Conservation (phyloP, 2,797 vertebrate species). For the Cirrhinus mrigala region DNA sequence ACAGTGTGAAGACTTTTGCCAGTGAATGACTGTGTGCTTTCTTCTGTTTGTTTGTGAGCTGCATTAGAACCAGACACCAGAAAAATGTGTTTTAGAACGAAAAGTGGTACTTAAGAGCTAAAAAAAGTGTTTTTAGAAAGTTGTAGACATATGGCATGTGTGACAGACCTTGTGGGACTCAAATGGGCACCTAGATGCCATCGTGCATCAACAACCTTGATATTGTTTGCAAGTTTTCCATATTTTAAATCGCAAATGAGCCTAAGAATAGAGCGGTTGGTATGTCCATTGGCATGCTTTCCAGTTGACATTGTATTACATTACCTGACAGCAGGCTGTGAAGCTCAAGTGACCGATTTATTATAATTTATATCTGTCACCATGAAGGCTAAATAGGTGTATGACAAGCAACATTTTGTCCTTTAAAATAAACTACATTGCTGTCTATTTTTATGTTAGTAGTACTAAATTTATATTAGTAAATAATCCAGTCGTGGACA, state of each 20-base stretch:
- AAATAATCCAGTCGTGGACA: not conserved
- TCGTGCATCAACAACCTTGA: constrained; percentile 32
- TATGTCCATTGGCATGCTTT: constrained; percentile 39
- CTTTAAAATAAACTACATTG: not conserved
- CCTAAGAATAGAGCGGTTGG: constrained; percentile 57
- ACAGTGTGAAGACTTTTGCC: not conserved
- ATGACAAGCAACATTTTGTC: not conserved
- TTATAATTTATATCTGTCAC: constrained; percentile 15
- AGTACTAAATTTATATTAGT: not conserved
- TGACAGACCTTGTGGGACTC: constrained; percentile 22
- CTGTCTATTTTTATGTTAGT: not conserved
- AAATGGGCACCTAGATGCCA: constrained; percentile 44
- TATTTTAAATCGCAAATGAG: constrained; percentile 45
- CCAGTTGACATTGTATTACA: constrained; percentile 51
- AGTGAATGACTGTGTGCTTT: constrained; percentile 41
- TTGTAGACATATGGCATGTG: constrained; percentile 1
- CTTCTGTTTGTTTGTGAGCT: constrained; percentile 22
- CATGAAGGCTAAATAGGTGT: constrained; percentile 4
- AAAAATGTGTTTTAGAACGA: constrained; percentile 1
- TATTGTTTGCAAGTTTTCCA: constrained; percentile 54
- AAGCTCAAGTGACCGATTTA: constrained; percentile 28
- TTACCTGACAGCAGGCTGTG: constrained; percentile 43
- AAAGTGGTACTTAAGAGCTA: not conserved
- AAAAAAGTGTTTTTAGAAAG: constrained; percentile 7
- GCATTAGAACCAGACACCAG: not conserved